Percentiles rank a stretch among this genome's conserved stretches.
Conservation (phyloP, 2,797 vertebrate species). For the Sebastes variabilis region DNA sequence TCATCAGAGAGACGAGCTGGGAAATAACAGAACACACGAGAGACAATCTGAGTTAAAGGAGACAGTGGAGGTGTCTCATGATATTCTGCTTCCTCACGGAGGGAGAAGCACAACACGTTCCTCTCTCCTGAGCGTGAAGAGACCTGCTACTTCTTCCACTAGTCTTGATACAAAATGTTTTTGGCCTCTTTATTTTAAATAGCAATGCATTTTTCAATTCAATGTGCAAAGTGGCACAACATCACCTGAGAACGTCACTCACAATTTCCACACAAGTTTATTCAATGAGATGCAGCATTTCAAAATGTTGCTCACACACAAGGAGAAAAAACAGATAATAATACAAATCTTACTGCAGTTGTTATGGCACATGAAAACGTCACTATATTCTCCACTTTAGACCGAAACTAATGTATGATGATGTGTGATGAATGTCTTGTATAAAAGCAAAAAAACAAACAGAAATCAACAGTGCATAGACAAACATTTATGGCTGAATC, state of each 20-base stretch:
- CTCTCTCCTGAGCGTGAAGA: neutral
- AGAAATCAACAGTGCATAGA: slow-evolving; percentile 45
- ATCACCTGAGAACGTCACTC: neutral
- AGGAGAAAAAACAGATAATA: neutral
- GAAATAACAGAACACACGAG: neutral
- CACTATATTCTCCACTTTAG: neutral
- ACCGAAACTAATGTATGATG: neutral
- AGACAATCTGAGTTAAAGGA: neutral
- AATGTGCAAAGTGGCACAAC: neutral
- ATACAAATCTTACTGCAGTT: neutral
- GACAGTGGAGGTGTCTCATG: neutral
- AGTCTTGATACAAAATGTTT: neutral
- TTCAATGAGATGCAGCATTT: slow-evolving; percentile 49
- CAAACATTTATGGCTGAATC: slow-evolving; percentile 48
- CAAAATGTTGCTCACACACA: slow-evolving; percentile 13
- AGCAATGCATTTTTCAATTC: too few species aligned
- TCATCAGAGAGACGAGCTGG: neutral
- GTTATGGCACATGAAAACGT: neutral
- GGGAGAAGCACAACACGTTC: neutral
- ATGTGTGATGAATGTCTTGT: neutral
- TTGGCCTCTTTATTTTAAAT: too few species aligned
- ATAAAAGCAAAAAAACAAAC: neutral
- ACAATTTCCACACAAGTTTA: slow-evolving; percentile 61
- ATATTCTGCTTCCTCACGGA: neutral
- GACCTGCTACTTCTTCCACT: neutral